These are phyloP conservation scores for Sardina pilchardus DNA, from an alignment of 2,113 vertebrate species.

Conservation along the genomic window DNA sequence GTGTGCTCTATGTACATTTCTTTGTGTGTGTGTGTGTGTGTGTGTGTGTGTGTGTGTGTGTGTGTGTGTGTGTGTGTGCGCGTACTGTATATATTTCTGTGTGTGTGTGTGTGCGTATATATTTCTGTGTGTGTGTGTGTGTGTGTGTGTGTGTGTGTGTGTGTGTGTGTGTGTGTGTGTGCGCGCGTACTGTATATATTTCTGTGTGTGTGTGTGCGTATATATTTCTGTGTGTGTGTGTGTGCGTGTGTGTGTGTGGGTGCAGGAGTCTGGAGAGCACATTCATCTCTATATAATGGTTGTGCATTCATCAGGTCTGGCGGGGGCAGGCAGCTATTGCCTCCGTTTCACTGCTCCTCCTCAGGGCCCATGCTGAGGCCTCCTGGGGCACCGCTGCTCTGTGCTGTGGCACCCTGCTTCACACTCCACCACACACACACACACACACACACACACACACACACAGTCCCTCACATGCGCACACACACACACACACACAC, in stretches of 20 bases:
- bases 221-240: background rate
- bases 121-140: background rate
- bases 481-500: background rate
- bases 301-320: background rate
- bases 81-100: too few relatives aligned
- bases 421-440: background rate
- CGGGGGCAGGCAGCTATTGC: slow-evolving; percentile 7
- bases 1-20: background rate
- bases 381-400: background rate
- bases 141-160: slow-evolving; percentile 22
- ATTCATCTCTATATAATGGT: slow-evolving; percentile 20
- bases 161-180: background rate
- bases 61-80: slow-evolving; percentile 20
- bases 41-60: slow-evolving; percentile 26
- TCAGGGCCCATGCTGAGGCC: background rate
- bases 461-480: slow-evolving; percentile 34
- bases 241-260: background rate
- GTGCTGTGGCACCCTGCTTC: slow-evolving; percentile 18
- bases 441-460: slow-evolving; percentile 20
- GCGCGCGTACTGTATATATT: background rate
- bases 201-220: background rate
- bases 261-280: slow-evolving; percentile 41
- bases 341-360: slow-evolving; percentile 12
- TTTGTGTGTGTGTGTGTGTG: background rate
- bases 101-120: slow-evolving; percentile 21